phyloP scores from a whole-genome alignment of 2,888 invertebrate genomes.

The Scaptomyza tumidula region DNA sequence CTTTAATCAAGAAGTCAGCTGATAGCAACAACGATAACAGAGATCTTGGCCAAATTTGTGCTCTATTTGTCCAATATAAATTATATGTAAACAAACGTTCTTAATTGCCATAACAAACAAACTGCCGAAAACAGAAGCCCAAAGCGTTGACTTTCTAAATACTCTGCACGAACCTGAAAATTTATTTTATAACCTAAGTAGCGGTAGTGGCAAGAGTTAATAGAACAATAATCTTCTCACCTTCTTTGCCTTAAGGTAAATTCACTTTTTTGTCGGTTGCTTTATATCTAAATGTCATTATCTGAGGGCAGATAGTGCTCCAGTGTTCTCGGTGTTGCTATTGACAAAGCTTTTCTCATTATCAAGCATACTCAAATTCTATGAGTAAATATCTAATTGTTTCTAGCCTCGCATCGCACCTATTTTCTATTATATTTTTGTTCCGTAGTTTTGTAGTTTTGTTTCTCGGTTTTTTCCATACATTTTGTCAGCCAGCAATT shows the following conservation, averaged over 20 bases:
- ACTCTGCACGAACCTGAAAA: slow-evolving; percentile 1
- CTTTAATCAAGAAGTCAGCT: slow-evolving; percentile 61
- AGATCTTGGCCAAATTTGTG: slow-evolving; percentile 51
- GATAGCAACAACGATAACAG: slow-evolving; percentile 37
- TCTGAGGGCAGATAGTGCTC: slow-evolving; percentile 29
- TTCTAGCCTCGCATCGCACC: slow-evolving; percentile 9
- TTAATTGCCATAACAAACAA: slow-evolving; percentile 64
- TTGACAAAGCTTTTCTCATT: slow-evolving; percentile 45
- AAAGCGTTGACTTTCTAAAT: slow-evolving; percentile 7
- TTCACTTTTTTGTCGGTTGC: slow-evolving; percentile 15
- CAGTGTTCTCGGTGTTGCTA: slow-evolving; percentile 39
- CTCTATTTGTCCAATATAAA: slow-evolving; percentile 38
- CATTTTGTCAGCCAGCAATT: slow-evolving; percentile 10
- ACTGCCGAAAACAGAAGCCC: no score
- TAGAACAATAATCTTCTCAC: no score
- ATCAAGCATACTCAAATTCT: slow-evolving; percentile 47
- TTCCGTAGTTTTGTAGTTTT: neutral
- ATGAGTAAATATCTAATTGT: slow-evolving; percentile 50
- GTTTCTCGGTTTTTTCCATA: slow-evolving; percentile 1
- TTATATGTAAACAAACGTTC: slow-evolving; percentile 49
- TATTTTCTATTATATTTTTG: neutral
- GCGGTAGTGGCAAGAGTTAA: no score
- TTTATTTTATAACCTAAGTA: no score
- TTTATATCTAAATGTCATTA: slow-evolving; percentile 38
- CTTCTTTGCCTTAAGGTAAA: neutral